Evolutionary conservation across 2,797 vertebrate genomes (phyloP).

Genomic region (Choloepus didactylus): DNA sequence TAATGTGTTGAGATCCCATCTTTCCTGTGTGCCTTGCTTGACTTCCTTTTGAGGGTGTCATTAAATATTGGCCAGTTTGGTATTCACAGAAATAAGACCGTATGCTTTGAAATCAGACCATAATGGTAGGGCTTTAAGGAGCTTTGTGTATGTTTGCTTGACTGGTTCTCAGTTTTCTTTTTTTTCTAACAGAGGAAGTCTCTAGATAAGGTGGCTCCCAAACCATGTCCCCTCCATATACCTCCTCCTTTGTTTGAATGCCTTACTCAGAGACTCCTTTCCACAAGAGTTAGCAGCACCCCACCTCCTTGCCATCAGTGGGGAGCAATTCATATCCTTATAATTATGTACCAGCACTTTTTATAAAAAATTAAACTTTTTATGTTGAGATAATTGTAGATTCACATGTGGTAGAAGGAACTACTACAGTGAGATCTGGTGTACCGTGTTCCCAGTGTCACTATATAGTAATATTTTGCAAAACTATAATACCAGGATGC

Average conservation of each 20-base stretch:
- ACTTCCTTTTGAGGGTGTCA: not conserved
- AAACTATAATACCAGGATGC: not conserved
- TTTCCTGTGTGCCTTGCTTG: not conserved
- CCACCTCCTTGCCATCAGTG: not conserved
- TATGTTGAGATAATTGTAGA: conserved; percentile 30
- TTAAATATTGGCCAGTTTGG: not conserved
- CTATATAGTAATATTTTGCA: not conserved
- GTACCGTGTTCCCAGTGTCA: not conserved
- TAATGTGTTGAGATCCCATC: not conserved
- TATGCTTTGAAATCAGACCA: not conserved
- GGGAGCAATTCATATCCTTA: not conserved
- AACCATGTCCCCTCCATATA: not conserved
- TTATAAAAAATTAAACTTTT: conserved; percentile 13
- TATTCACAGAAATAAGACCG: not conserved
- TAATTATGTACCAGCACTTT: not conserved
- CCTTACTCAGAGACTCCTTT: not conserved
- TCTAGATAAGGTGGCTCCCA: not conserved
- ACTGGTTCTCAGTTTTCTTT: conserved; percentile 35
- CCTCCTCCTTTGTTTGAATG: not conserved
- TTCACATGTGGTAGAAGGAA: conserved; percentile 16
- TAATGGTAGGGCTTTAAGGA: conserved; percentile 28
- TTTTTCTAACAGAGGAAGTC: not conserved
- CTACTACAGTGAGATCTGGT: not conserved
- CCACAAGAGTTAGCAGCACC: not conserved
- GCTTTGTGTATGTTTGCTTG: not conserved